Percentiles rank a stretch among this genome's conserved stretches.
phyloP scores from a whole-genome alignment of 2,797 vertebrate genomes.

The Rhinella marina region DNA sequence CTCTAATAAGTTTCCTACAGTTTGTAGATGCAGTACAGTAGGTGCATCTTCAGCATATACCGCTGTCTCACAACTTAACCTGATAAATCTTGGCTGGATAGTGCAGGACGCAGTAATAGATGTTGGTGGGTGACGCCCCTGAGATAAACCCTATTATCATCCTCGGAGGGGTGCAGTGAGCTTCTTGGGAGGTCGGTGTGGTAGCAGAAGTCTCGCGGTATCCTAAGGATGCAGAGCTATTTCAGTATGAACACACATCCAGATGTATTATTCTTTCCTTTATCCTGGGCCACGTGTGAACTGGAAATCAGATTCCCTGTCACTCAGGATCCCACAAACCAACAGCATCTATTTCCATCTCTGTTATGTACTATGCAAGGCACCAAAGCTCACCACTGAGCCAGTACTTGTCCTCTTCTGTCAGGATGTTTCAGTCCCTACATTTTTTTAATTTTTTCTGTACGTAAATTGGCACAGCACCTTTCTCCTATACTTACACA shows the following conservation, averaged over 20 bases:
- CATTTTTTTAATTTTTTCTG: too few relatives aligned
- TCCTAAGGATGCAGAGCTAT: background rate
- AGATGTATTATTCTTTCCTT: slow-evolving; percentile 1
- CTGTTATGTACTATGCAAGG: too few relatives aligned
- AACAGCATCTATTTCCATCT: too few relatives aligned
- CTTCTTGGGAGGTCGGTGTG: background rate
- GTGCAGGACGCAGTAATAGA: background rate
- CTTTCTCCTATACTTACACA: too few relatives aligned
- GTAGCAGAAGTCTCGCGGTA: background rate
- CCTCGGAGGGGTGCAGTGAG: background rate
- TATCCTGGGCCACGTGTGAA: background rate
- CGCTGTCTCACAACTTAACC: too few relatives aligned
- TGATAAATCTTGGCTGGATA: background rate
- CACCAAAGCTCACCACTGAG: background rate
- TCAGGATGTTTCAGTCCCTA: too few relatives aligned
- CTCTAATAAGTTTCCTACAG: too few relatives aligned
- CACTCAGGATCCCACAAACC: background rate
- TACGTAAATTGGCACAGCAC: too few relatives aligned
- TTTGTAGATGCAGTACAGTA: too few relatives aligned
- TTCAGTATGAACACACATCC: background rate
- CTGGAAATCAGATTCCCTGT: background rate
- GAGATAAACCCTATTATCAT: background rate
- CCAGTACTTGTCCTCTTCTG: background rate
- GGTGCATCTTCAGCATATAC: too few relatives aligned
- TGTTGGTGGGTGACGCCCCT: background rate